A percentile compares a stretch with the other conserved stretches of the same genome.
phyloP scores from a whole-genome alignment of 2,888 invertebrate species.

The Zygothrica quintamaculata region DNA sequence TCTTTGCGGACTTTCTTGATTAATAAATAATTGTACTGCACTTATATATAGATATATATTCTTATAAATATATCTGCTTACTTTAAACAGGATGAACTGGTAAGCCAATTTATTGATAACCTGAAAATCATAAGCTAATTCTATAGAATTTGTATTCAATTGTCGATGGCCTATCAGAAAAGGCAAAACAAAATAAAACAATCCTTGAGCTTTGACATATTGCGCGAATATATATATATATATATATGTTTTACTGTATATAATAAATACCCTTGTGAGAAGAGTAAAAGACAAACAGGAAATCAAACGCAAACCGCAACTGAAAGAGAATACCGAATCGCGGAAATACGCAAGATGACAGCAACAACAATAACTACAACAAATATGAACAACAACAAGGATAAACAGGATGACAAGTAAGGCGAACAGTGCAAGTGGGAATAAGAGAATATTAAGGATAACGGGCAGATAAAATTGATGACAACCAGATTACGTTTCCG shows the following conservation, averaged over 20 bases:
- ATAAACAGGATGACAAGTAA: slow-evolving; percentile 14
- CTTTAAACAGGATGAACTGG: too few species aligned
- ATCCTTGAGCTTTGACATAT: slow-evolving; percentile 36
- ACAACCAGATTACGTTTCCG: slow-evolving; percentile 80
- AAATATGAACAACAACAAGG: slow-evolving; percentile 16
- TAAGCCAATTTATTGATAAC: too few species aligned
- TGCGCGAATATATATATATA: slow-evolving; percentile 6
- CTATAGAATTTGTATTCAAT: slow-evolving; percentile 15
- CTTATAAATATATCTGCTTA: too few species aligned
- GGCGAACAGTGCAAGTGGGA: slow-evolving; percentile 18
- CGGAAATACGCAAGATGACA: slow-evolving; percentile 73
- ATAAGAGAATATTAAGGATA: slow-evolving; percentile 39
- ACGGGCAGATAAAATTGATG: slow-evolving; percentile 60
- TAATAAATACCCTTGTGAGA: slow-evolving; percentile 23
- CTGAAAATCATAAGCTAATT: not conserved
- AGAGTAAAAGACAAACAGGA: slow-evolving; percentile 66
- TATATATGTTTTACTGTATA: too few species aligned
- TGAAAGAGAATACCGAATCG: slow-evolving; percentile 56
- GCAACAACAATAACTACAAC: slow-evolving; percentile 35
- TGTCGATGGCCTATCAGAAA: not conserved
- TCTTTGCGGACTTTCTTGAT: too few species aligned
- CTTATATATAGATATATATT: too few species aligned
- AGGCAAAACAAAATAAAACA: not conserved
- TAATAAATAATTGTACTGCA: too few species aligned
- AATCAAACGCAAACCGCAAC: slow-evolving; percentile 68